A percentile compares a stretch with the other conserved stretches of the same genome.
Evolutionary conservation across 2,797 vertebrate genomes (phyloP).

Genomic region (Pteronotus mesoamericanus): DNA sequence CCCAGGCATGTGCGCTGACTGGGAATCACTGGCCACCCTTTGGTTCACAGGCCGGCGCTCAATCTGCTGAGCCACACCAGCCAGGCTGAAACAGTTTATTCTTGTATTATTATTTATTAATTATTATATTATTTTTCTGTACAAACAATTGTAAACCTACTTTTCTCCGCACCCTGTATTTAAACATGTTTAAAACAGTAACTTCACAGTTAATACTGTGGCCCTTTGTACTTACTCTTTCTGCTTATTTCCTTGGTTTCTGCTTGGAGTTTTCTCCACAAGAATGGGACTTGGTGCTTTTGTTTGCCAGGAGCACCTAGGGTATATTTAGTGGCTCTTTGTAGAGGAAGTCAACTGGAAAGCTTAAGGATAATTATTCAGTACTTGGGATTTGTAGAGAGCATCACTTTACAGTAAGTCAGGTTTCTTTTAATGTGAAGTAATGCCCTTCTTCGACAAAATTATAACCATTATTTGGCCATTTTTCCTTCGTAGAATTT

Average conservation of each 20-base stretch:
- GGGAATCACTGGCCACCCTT: no score
- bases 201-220: neutral
- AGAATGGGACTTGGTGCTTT: neutral
- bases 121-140: neutral
- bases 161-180: neutral
- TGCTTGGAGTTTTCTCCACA: neutral
- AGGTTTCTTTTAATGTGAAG: slow-evolving; percentile 40
- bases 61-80: no score
- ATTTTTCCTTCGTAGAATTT: neutral
- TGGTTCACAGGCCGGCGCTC: no score
- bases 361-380: slow-evolving; percentile 31
- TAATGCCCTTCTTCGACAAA: neutral
- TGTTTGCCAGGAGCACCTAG: neutral
- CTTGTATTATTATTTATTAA: neutral
- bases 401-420: slow-evolving; percentile 4
- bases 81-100: neutral
- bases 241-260: neutral
- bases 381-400: slow-evolving; percentile 31
- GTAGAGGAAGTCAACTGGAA: slow-evolving; percentile 46
- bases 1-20: no score
- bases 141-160: neutral
- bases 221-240: neutral
- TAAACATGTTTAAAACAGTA: neutral
- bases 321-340: slow-evolving; percentile 25
- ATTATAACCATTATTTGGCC: neutral